Evolutionary conservation across 2,113 vertebrate genomes (phyloP), one percentile per base, ranked within the genome.

Genomic region (Nothobranchius furzeri): DNA sequence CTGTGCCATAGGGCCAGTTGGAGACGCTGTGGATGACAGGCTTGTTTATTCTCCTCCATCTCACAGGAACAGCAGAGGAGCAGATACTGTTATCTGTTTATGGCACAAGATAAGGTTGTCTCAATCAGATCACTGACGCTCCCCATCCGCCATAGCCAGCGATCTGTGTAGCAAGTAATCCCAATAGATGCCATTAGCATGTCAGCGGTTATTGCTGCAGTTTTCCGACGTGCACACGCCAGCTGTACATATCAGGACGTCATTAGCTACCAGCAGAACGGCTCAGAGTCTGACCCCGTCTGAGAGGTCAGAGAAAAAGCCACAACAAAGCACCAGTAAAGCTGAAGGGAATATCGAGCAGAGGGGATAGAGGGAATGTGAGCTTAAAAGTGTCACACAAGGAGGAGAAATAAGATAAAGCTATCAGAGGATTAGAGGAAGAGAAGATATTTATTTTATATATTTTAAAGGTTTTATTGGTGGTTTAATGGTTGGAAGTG

Each of bases 41-140:
- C 81, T 85, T 92, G 87, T 94, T 95, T 93, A 91, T 89, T 88
- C 13, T 71, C 70, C 73, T 86, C 63, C 67, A 83, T 87, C 82
- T 83, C 76, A 71, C 87, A 89, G 90, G 50, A 42, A 84, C 87
- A 82, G 79, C 82, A 82, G 91, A 92, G 84, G 89, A 93, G 76
- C 81, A 85, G 86, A 91, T 91, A 90, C 91, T 86, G 84, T 92
- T 94, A 92, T 95, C 94, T 94, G 88, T 93, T 94, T 93, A 90
- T 85, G 72, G 89, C 89, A 85, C 78, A 15, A 92, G 94, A 95
- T 95, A 95, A 95, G 93, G 90, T 90, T 74, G 68, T 88, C 84
- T 77, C 81, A 88, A 87, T 92, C 90, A 86, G 91, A 94, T 94
- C 93, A 87, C 90, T 93, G 90, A 93, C 92, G 85, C 88, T 87